Evolutionary conservation across 2,797 vertebrate species (phyloP), one percentile per base, ranked within the genome.

Genomic region (Danio tinwini): DNA sequence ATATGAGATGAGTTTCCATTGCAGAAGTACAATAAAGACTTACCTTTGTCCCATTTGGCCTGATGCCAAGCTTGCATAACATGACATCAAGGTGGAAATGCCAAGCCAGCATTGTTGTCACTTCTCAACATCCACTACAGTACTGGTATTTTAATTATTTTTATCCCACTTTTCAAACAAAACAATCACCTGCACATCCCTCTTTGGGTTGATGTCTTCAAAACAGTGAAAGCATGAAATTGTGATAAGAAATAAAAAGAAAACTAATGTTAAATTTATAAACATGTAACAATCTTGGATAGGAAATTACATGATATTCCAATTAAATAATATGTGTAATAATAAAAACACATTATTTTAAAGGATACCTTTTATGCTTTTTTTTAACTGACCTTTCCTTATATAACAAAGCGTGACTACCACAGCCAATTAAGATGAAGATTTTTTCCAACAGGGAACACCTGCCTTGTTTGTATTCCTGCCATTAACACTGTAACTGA

Each of bases 1-100:
- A 58, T 37, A 56, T 10, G 40, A 56, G 14, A 67, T 49, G 64
- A 70, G 76, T 69, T 78, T 78, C 65, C 76, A 78, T 78, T 78
- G 61, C 65, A 40, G 16, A 14, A 17, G 9, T 42, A 59, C 75
- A 78, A 67, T 47, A 16, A 52, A 45, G 10, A 45, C 17, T 58
- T 11, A 58, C 65, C 55, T 70, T 70, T 78, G 65, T 6, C 37
- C 76, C 65, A 78, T 16, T 39, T 70, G 65, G 65, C 76, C 19
- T 10, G 5, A 69, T 50, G 64, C 76, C 55, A 78, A 50, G 29
- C n/a, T 17, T 49, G 9, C 53, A 59, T 40, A 59, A 78, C 50
- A 17, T 61, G 44, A 61, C 55, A 67, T 76, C 40, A 61, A 59
- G 17, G 39, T 6, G 45, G 52, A 56, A 11, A 58, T 47, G 63